Conservation (phyloP, 2,888 invertebrate genomes). For the Heliconius sara region DNA sequence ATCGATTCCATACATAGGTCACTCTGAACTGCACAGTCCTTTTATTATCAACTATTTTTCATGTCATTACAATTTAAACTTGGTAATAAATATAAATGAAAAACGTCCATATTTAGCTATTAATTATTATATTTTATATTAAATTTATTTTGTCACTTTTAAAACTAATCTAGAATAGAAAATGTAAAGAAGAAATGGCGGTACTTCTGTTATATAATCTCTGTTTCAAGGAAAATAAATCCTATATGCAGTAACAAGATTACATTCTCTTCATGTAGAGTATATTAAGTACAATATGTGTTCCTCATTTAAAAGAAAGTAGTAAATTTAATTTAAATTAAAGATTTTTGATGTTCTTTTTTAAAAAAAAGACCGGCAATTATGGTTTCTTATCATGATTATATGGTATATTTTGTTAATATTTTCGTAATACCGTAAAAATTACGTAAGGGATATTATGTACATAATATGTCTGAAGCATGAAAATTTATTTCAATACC, state of each 20-base stretch:
- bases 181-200: conserved; percentile 1
- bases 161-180: background rate
- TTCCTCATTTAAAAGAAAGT: background rate
- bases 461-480: background rate
- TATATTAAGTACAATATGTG: background rate
- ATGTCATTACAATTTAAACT: background rate
- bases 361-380: background rate
- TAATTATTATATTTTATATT: background rate
- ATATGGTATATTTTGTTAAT: background rate
- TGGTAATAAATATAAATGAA: background rate
- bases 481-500: conserved; percentile 56
- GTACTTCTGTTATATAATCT: conserved; percentile 42
- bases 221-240: conserved; percentile 33
- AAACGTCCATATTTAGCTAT: background rate
- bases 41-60: background rate
- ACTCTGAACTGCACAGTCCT: conserved; percentile 64
- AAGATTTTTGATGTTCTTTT: background rate
- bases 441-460: conserved; percentile 9
- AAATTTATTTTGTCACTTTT: background rate
- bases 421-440: background rate
- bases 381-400: background rate
- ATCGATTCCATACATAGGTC: conserved; percentile 72
- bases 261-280: conserved; percentile 37
- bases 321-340: background rate
- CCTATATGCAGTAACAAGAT: conserved; percentile 41